Evolutionary conservation across 2,888 invertebrate genomes (phyloP).

Genomic region (Pyrrhosoma nymphula): DNA sequence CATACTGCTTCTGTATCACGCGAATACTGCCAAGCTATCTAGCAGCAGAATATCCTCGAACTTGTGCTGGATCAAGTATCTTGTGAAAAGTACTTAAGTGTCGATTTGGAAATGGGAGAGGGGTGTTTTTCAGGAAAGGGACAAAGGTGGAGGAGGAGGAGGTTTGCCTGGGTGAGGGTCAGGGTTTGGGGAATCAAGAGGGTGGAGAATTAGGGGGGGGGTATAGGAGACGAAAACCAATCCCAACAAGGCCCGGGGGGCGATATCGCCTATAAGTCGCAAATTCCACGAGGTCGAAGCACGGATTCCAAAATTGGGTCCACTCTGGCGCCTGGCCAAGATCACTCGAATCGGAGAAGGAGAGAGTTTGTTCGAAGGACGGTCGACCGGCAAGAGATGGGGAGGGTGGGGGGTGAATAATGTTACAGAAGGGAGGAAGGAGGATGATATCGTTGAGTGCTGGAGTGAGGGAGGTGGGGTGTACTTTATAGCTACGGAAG

Average conservation of each 20-base stretch:
- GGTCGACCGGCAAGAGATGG: neutral
- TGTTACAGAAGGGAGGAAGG: neutral
- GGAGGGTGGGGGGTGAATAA: neutral
- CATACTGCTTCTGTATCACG: too few species aligned
- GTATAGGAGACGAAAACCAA: neutral
- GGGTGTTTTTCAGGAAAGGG: neutral
- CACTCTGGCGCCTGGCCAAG: slow-evolving; percentile 25
- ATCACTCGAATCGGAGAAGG: neutral
- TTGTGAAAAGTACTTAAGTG: neutral
- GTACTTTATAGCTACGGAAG: too few species aligned
- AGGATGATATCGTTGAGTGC: neutral
- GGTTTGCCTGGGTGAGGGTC: neutral
- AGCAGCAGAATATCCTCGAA: too few species aligned
- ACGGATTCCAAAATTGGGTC: slow-evolving; percentile 47
- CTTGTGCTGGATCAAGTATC: too few species aligned
- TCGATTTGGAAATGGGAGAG: neutral
- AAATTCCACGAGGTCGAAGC: slow-evolving; percentile 37
- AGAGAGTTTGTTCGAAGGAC: neutral
- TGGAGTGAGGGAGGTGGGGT: neutral
- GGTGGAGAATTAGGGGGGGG: neutral
- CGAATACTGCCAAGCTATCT: too few species aligned
- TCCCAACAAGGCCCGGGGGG: neutral
- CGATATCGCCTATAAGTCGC: slow-evolving; percentile 39
- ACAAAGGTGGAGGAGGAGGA: neutral
- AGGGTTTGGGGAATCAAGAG: neutral